Percentiles rank a stretch among this genome's conserved stretches.
Conservation (phyloP, 2,113 vertebrate genomes). For the Dasyprocta punctata region DNA sequence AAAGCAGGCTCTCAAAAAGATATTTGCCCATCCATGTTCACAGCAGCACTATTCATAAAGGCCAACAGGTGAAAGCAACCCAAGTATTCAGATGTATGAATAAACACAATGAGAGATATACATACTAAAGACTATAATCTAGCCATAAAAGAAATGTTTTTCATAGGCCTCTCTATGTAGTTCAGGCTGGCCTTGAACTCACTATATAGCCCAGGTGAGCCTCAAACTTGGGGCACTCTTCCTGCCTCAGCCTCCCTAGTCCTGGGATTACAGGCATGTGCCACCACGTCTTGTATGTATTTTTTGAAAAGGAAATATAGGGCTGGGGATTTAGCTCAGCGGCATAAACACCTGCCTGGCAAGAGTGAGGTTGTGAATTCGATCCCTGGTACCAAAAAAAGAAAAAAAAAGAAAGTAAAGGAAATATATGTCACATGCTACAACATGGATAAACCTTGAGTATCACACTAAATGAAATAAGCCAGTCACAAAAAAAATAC, state of each 20-base stretch:
- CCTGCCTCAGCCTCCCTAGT: background rate
- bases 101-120: background rate
- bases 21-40: background rate
- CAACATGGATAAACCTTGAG: background rate
- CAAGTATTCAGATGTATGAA: background rate
- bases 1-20: background rate
- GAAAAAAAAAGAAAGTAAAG: too few relatives aligned
- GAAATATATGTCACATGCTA: background rate
- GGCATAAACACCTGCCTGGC: too few relatives aligned
- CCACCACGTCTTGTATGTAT: background rate
- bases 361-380: too few relatives aligned
- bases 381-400: too few relatives aligned
- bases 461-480: conserved; percentile 8
- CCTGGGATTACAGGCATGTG: background rate
- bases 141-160: background rate
- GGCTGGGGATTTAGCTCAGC: too few relatives aligned
- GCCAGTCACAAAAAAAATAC: background rate
- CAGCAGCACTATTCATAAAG: background rate
- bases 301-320: background rate
- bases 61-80: background rate
- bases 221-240: background rate
- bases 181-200: background rate
- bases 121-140: background rate
- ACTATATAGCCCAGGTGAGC: background rate
- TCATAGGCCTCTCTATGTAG: background rate